phyloP scores from a whole-genome alignment of 1,140 invertebrate species.

The Aphaenogaster floridana region DNA sequence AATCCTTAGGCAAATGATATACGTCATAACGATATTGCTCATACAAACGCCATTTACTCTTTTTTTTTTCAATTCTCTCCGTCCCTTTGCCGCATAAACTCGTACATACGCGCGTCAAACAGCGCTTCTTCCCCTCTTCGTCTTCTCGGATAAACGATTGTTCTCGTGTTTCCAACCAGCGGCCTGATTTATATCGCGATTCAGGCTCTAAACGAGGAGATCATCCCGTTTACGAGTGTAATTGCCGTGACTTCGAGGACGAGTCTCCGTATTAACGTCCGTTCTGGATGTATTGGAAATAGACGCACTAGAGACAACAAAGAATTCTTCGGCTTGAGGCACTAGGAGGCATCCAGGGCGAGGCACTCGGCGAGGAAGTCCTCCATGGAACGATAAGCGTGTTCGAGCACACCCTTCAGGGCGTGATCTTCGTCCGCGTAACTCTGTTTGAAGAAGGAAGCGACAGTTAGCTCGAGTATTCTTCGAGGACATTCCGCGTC shows the following conservation, averaged over 20 bases:
- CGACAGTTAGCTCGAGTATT: not conserved
- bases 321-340: constrained; percentile 85
- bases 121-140: not conserved
- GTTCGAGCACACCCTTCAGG: constrained; percentile 92
- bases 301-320: constrained; percentile 83
- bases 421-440: constrained; percentile 94
- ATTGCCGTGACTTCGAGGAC: constrained; percentile 48
- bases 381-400: constrained; percentile 95
- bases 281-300: constrained; percentile 77
- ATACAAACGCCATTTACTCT: constrained; percentile 69
- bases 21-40: constrained; percentile 74
- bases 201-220: constrained; percentile 50
- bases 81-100: not conserved
- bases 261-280: constrained; percentile 43
- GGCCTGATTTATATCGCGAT: constrained; percentile 39
- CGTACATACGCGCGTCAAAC: not conserved
- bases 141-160: constrained; percentile 3
- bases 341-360: constrained; percentile 91
- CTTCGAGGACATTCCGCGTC: not conserved
- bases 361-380: constrained; percentile 94
- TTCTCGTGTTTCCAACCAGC: not conserved
- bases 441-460: constrained; percentile 87
- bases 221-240: constrained; percentile 30
- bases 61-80: not conserved
- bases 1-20: constrained; percentile 70